A percentile compares a stretch with the other conserved stretches of the same genome.
Conservation (phyloP, 2,888 invertebrate genomes). For the Coleophora flavipennella region DNA sequence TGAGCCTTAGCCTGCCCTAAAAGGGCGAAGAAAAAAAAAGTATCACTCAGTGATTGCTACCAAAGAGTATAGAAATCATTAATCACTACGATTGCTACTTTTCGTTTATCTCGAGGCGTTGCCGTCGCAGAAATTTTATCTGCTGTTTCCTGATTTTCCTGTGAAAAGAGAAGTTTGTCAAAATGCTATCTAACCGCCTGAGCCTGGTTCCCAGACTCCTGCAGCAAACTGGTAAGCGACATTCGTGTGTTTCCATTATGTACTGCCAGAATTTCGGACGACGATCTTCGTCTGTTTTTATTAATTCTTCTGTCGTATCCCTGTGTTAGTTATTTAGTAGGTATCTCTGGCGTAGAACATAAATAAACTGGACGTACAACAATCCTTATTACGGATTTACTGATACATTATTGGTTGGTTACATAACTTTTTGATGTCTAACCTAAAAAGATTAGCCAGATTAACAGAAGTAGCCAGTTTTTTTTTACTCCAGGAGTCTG, state of each 20-base stretch:
- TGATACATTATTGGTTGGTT: slow-evolving; percentile 23
- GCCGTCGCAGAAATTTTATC: background rate
- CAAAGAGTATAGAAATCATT: no score
- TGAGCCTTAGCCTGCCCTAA: no score
- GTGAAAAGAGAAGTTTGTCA: slow-evolving; percentile 11
- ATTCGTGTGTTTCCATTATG: slow-evolving; percentile 1
- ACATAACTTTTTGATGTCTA: slow-evolving; percentile 36
- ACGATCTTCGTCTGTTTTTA: slow-evolving; percentile 15
- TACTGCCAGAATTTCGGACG: background rate
- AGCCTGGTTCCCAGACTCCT: slow-evolving; percentile 48
- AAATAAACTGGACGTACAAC: no score
- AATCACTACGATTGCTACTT: background rate
- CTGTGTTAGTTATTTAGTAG: background rate
- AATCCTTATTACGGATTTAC: no score
- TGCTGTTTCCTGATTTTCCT: slow-evolving; percentile 3
- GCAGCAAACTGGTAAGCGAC: slow-evolving; percentile 45
- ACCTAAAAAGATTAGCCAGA: slow-evolving; percentile 21
- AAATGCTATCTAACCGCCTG: slow-evolving; percentile 47
- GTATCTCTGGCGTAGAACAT: background rate
- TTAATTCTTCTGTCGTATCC: background rate
- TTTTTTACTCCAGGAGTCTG: no score
- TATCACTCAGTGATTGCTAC: no score
- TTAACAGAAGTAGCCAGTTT: no score
- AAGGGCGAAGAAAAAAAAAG: no score
- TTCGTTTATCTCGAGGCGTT: slow-evolving; percentile 2